Percentiles rank a stretch among this genome's conserved stretches.
Conservation (phyloP, 2,888 invertebrate species). For the Rhingia campestris region DNA sequence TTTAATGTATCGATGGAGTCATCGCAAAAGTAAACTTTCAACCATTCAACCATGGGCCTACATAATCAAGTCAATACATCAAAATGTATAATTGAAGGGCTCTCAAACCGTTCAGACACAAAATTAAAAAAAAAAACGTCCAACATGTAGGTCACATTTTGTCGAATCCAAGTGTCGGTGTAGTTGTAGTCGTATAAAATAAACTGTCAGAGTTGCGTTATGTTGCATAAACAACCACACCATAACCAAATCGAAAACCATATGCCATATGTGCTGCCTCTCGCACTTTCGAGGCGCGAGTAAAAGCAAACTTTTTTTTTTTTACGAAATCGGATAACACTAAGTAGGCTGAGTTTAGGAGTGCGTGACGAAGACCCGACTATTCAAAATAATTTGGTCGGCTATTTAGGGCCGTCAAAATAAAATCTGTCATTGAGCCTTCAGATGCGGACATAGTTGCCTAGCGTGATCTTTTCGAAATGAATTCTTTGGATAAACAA, state of each 20-base stretch:
- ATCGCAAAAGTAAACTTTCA: constrained; percentile 33
- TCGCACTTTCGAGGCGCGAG: constrained; percentile 63
- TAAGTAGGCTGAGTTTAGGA: constrained; percentile 71
- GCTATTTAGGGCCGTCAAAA: constrained; percentile 13
- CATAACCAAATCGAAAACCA: constrained; percentile 1
- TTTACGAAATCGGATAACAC: constrained; percentile 64
- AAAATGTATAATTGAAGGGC: constrained; percentile 50
- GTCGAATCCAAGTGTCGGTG: constrained; percentile 43
- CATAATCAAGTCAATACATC: constrained; percentile 54
- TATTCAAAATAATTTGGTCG: background rate
- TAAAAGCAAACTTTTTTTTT: constrained; percentile 66
- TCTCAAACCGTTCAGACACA: constrained; percentile 36
- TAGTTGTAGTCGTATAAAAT: constrained; percentile 20
- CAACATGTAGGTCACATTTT: constrained; percentile 67
- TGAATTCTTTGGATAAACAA: no score
- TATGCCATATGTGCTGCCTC: constrained; percentile 16
- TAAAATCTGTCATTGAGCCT: constrained; percentile 30
- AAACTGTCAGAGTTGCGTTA: constrained; percentile 56
- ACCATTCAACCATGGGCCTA: constrained; percentile 36
- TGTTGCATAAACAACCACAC: constrained; percentile 53
- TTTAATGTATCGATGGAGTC: background rate
- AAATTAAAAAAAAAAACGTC: constrained; percentile 22
- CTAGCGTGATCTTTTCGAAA: background rate
- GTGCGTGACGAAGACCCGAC: constrained; percentile 55
- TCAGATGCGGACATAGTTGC: constrained; percentile 9